A percentile compares a stretch with the other conserved stretches of the same genome.
Conservation (phyloP, 2,888 invertebrate genomes). For the Synergus japonicus region DNA sequence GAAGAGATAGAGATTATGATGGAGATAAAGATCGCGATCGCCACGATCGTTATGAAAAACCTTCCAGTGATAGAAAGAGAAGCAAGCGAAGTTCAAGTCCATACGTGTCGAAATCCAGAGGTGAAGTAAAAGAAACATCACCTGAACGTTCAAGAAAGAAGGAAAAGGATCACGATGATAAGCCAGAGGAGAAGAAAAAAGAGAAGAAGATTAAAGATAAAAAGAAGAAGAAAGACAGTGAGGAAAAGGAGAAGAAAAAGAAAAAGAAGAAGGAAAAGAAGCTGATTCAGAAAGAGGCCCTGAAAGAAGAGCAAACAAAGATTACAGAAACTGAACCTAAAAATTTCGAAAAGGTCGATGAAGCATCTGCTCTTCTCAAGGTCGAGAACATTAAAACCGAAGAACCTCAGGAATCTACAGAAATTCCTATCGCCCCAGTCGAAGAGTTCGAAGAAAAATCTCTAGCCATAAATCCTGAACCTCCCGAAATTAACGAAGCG, state of each 20-base stretch:
- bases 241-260: conserved; percentile 80
- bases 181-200: conserved; percentile 76
- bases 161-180: conserved; percentile 79
- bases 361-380: conserved; percentile 58
- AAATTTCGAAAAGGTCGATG: conserved; percentile 61
- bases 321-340: conserved; percentile 53
- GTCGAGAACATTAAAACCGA: conserved; percentile 57
- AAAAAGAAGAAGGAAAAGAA: conserved; percentile 73
- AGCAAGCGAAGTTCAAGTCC: conserved; percentile 75
- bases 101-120: conserved; percentile 71
- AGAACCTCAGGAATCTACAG: conserved; percentile 48
- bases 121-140: conserved; percentile 74
- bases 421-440: conserved; percentile 45
- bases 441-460: conserved; percentile 72
- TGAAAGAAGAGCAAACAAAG: conserved; percentile 59
- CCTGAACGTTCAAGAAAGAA: conserved; percentile 78
- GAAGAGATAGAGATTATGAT: conserved; percentile 70
- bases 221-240: conserved; percentile 79
- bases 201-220: conserved; percentile 78
- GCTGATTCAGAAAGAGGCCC: conserved; percentile 69
- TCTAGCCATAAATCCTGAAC: conserved; percentile 72
- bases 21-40: conserved; percentile 76
- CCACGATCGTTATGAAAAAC: conserved; percentile 76
- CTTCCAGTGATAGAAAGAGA: conserved; percentile 69
- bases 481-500: conserved; percentile 64